Evolutionary conservation across 2,113 vertebrate species (phyloP), one percentile per base, ranked within the genome.

Genomic region (Etheostoma spectabile): DNA sequence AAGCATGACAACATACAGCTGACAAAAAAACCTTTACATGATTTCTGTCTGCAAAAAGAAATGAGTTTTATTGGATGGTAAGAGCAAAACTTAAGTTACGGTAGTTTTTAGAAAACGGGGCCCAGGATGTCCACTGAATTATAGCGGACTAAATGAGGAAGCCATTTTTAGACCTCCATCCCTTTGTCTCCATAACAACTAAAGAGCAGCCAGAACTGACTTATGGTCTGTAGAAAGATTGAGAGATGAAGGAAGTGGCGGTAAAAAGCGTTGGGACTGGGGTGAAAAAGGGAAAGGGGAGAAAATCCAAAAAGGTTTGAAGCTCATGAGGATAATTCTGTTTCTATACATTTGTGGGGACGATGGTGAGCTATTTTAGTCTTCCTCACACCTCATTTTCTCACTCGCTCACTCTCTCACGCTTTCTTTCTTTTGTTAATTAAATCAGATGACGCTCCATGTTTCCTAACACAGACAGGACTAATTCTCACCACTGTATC

Each of bases 101-200:
- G 21, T 52, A 49, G 2, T 45, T 18, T 57, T 12, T 46, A 55
- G 33, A 62, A 74, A 65, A 55, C 8, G 1, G 21, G 65, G 38
- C 35, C 21, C 53, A 78, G 61, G 64, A 74, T 63, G 45, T 87
- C 66, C 56, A 68, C 65, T 71, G 46, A 79, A 64, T 56, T 80
- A 65, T 59, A 42, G 42, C 33, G 30, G 71, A 69, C 74, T 75
- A 87, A 88, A 80, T 67, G 84, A 84, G 68, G 84, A 56, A 65
- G 74, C 74, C 81, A 83, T 87, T 92, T 89, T 85, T 87, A 89
- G 86, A 68, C 68, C 69, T 55, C 67, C 27, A 51, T 48, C 67
- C 66, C 57, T 52, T 66, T 3, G 67, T 91, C 74, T 74, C 90
- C 85, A 86, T 91, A 89, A 91, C 87, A 93, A 92, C 83, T 89